Conservation (phyloP, 1,140 invertebrate genomes). For the Arctopsyche grandis region DNA sequence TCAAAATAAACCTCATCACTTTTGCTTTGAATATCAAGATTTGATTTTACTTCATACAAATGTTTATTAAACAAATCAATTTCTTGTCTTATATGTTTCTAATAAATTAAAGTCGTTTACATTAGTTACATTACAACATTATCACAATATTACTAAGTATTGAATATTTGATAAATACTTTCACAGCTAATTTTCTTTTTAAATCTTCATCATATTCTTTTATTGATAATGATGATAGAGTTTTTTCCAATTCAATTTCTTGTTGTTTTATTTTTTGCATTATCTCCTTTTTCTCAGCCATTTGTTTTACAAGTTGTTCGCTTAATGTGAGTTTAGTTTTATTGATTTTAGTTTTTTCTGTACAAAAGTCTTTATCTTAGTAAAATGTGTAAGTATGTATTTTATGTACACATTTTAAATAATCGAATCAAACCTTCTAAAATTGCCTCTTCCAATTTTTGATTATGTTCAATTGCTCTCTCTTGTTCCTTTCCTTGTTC, state of each 20-base stretch:
- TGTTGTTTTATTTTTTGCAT: conserved; percentile 27
- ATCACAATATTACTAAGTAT: conserved; percentile 17
- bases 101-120: neutral
- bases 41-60: conserved; percentile 15
- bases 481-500: conserved; percentile 28
- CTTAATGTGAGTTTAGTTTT: conserved; percentile 33
- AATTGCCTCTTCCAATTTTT: conserved; percentile 20
- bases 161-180: conserved; percentile 37
- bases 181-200: conserved; percentile 32
- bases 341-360: conserved; percentile 30
- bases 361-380: neutral
- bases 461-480: conserved; percentile 1
- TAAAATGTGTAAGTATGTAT: too few species aligned
- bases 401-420: too few species aligned
- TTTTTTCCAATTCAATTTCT: conserved; percentile 32
- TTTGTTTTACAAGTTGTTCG: conserved; percentile 40
- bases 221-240: conserved; percentile 4
- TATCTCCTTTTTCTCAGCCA: conserved; percentile 27
- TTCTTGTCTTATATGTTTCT: conserved; percentile 36
- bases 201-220: conserved; percentile 35
- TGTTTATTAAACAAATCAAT: conserved; percentile 45
- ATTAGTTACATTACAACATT: neutral
- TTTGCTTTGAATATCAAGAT: conserved; percentile 27
- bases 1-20: conserved; percentile 33
- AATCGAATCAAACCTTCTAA: conserved; percentile 23